phyloP scores from a whole-genome alignment of 2,888 invertebrate species.

The Cheilosia vulpina region DNA sequence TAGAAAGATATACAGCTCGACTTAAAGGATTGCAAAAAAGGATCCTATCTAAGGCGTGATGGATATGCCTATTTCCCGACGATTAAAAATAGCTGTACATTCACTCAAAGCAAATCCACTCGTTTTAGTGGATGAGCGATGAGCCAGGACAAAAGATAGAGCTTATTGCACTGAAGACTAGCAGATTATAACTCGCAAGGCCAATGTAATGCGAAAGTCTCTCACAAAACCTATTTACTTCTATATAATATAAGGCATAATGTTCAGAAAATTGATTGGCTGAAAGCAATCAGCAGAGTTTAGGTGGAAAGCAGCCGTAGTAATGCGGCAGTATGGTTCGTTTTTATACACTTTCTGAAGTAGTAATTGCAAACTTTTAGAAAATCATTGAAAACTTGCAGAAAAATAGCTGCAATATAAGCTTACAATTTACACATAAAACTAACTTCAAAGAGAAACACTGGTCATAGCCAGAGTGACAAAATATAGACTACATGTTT shows the following conservation, averaged over 20 bases:
- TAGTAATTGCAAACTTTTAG: conserved; percentile 31
- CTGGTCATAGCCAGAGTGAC: background rate
- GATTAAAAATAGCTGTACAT: too few species aligned
- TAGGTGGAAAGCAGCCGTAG: conserved; percentile 59
- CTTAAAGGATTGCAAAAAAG: too few species aligned
- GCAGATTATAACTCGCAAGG: background rate
- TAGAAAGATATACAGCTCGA: too few species aligned
- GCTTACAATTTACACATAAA: conserved; percentile 17
- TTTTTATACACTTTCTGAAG: conserved; percentile 22
- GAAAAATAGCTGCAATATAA: conserved; percentile 35
- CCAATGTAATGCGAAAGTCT: background rate
- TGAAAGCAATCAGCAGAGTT: conserved; percentile 42
- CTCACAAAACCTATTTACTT: background rate
- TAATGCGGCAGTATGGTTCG: conserved; percentile 41
- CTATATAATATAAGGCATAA: conserved; percentile 11
- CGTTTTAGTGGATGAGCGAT: too few species aligned
- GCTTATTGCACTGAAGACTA: background rate
- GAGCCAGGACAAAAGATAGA: background rate
- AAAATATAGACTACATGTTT: background rate
- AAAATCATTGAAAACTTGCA: conserved; percentile 30
- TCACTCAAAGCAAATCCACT: too few species aligned
- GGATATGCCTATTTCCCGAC: too few species aligned
- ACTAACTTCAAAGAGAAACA: conserved; percentile 16
- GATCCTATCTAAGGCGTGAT: too few species aligned
- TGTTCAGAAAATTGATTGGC: conserved; percentile 11